phyloP scores from a whole-genome alignment of 2,797 vertebrate species.

The Falco biarmicus region DNA sequence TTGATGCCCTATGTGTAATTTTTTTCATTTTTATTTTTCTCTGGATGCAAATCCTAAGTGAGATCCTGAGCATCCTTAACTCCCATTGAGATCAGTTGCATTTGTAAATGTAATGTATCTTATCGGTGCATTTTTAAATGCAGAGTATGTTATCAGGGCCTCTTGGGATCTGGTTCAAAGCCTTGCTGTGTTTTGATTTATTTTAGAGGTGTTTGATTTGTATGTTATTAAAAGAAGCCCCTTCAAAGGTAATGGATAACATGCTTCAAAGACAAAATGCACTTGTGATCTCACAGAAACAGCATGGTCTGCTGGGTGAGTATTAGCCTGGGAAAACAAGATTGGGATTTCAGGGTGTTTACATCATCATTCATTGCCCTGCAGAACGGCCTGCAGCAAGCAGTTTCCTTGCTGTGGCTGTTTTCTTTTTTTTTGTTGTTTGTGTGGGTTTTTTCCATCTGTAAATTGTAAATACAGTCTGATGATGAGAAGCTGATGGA shows the following conservation, averaged over 20 bases:
- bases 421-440: neutral
- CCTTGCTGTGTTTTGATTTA: slow-evolving; percentile 54
- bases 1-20: neutral
- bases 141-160: neutral
- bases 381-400: neutral
- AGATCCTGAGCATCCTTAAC: neutral
- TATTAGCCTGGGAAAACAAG: neutral
- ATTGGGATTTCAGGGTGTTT: neutral
- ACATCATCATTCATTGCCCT: neutral
- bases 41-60: neutral
- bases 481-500: neutral
- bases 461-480: neutral
- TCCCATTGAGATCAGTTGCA: neutral
- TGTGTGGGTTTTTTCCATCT: neutral
- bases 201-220: slow-evolving; percentile 61
- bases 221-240: slow-evolving; percentile 48
- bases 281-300: slow-evolving; percentile 32
- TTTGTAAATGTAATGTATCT: neutral
- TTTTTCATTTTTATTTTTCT: neutral
- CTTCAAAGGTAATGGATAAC: slow-evolving; percentile 42
- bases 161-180: slow-evolving; percentile 46
- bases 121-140: slow-evolving; percentile 33
- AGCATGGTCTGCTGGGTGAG: neutral
- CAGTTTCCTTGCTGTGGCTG: neutral
- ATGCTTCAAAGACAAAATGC: slow-evolving; percentile 50